A percentile compares a stretch with the other conserved stretches of the same genome.
Evolutionary conservation across 30 jellyfish, hydroid and myxozoan genomes (phyloP).

Genomic region (Pseudorhiza aurosa): DNA sequence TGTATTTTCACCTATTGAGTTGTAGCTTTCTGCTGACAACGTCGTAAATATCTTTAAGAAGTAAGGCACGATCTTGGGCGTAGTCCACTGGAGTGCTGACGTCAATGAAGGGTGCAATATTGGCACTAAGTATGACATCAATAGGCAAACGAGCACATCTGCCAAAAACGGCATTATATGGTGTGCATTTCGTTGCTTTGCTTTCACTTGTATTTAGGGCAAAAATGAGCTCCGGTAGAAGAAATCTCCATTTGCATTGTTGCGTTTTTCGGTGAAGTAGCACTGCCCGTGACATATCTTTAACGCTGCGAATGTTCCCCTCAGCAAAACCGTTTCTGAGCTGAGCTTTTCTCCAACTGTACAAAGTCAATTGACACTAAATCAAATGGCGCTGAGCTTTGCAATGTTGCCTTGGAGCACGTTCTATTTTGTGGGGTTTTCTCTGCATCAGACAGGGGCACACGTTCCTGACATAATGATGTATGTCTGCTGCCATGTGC

Average conservation of each 20-base stretch:
- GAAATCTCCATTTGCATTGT: slow-evolving; percentile 51
- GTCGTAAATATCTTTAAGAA: slow-evolving; percentile 5
- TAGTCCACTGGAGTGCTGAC: neutral
- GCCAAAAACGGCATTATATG: slow-evolving; percentile 54
- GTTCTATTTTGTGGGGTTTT: slow-evolving; percentile 13
- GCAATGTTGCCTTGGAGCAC: slow-evolving; percentile 35
- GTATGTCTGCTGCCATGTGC: slow-evolving; percentile 47
- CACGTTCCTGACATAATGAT: slow-evolving; percentile 41
- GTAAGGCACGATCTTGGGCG: neutral
- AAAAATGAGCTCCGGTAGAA: slow-evolving; percentile 29
- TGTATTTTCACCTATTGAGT: slow-evolving; percentile 38
- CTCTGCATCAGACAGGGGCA: slow-evolving; percentile 51
- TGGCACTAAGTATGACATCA: slow-evolving; percentile 26
- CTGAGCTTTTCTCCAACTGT: slow-evolving; percentile 12
- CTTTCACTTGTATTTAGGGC: slow-evolving; percentile 53
- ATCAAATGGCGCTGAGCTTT: slow-evolving; percentile 34
- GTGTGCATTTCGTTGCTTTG: slow-evolving; percentile 49
- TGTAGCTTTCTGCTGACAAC: slow-evolving; percentile 1
- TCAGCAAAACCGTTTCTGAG: slow-evolving; percentile 70
- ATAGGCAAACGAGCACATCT: slow-evolving; percentile 45
- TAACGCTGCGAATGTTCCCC: slow-evolving; percentile 55
- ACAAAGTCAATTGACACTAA: slow-evolving; percentile 13
- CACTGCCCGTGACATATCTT: slow-evolving; percentile 55
- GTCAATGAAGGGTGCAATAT: neutral
- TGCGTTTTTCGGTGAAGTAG: slow-evolving; percentile 32